Conservation (phyloP, 1,140 invertebrate genomes). For the Notospermus geniculatus region DNA sequence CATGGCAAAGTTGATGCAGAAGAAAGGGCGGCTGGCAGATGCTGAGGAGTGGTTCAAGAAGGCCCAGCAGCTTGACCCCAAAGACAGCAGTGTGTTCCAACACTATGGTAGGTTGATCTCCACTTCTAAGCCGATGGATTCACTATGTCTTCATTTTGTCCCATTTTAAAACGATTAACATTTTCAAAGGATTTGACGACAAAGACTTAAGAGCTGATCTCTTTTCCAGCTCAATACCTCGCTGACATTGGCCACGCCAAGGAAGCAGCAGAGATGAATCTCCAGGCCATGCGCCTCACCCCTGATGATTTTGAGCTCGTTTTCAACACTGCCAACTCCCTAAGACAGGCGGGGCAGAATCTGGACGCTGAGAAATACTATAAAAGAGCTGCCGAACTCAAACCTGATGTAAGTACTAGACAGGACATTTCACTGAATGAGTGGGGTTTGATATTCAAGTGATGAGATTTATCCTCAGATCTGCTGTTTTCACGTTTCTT, state of each 20-base stretch:
- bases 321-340: slow-evolving; percentile 80
- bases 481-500: neutral
- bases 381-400: slow-evolving; percentile 67
- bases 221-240: slow-evolving; percentile 78
- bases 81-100: slow-evolving; percentile 78
- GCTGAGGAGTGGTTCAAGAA: slow-evolving; percentile 87
- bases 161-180: too few species aligned
- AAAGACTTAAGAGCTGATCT: too few species aligned
- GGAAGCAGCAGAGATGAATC: slow-evolving; percentile 79
- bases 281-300: slow-evolving; percentile 71
- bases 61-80: slow-evolving; percentile 76
- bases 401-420: slow-evolving; percentile 64
- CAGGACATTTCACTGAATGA: too few species aligned
- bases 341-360: slow-evolving; percentile 74
- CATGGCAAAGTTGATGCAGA: slow-evolving; percentile 83
- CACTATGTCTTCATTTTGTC: too few species aligned
- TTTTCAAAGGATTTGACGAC: too few species aligned
- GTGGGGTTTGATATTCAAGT: too few species aligned
- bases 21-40: slow-evolving; percentile 76
- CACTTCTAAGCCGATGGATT: too few species aligned
- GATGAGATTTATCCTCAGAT: too few species aligned
- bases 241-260: slow-evolving; percentile 70
- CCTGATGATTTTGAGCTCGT: slow-evolving; percentile 78
- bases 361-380: slow-evolving; percentile 82
- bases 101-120: slow-evolving; percentile 77